Evolutionary conservation across 2,113 vertebrate genomes (phyloP).

Genomic region (Nipponia nippon): DNA sequence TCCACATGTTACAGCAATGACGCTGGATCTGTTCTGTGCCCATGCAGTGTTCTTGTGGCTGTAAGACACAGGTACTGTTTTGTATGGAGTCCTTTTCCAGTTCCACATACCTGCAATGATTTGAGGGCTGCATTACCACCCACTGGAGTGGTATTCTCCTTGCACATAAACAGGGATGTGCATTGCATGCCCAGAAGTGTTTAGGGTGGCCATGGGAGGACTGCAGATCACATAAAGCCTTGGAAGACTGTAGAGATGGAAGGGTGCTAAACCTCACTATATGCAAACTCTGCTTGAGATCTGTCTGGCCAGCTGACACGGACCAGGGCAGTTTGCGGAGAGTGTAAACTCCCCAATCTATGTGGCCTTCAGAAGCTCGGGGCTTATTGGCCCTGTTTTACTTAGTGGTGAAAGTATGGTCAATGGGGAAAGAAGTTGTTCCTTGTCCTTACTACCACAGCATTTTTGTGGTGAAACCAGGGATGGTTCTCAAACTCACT

Average conservation of each 20-base stretch:
- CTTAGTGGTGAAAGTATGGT: neutral
- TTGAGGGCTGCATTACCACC: neutral
- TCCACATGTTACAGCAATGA: neutral
- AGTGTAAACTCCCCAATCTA: rapidly evolving
- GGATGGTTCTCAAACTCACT: neutral
- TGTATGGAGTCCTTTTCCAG: neutral
- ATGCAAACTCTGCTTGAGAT: neutral
- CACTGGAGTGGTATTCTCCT: neutral
- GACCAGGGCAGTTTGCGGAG: neutral
- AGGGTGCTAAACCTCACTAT: neutral
- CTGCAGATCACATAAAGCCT: neutral
- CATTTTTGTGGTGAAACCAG: neutral
- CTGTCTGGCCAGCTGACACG: neutral
- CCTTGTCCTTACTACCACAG: neutral
- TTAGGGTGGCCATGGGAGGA: neutral
- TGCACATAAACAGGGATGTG: neutral
- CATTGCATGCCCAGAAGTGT: neutral
- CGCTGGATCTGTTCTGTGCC: neutral
- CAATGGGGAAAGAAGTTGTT: neutral
- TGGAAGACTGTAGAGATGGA: neutral
- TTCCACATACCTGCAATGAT: neutral
- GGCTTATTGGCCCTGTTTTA: neutral
- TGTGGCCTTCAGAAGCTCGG: neutral
- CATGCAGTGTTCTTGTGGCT: neutral
- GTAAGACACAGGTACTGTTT: neutral